Base-by-base conservation (phyloP, 2,797 vertebrate genomes). In the Euthynnus affinis region DNA sequence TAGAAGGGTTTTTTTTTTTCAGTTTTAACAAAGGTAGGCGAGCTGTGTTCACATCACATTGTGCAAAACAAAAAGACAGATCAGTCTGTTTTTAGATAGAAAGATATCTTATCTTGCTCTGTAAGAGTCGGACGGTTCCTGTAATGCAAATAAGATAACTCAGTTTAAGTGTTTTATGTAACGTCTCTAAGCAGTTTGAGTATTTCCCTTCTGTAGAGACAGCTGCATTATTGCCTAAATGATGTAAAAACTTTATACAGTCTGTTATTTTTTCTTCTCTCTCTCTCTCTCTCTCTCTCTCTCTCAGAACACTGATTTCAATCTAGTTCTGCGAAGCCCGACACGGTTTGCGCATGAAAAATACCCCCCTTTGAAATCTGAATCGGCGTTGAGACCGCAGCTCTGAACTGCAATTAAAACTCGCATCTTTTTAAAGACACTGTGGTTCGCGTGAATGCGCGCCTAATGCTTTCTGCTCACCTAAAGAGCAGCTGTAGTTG, bases 401-500 rank as follows among this genome's bases (percentile, higher is more conserved):
- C 81, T 78, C 58, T 56, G 34, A 78, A 32, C 74, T 71, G 53
- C 74, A 86, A 66, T 88, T 84, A 84, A 87, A 85, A 37, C 60
- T 20, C n/a, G 63, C 61, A 61, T 86, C 74, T 86, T 91, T 88
- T 84, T 83, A 71, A 84, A 76, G 80, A 81, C 48, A 3, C 64
- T 70, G 73, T 10, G 76, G 82, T 72, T 71, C 66, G 37, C 53
- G 1, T 68, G 74, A 74, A 71, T 67, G 72, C 83, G 77, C 40
- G 17, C 74, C 76, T 53, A 51, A 55, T 80, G 60, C 87, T 74
- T 67, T 77, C 48, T 64, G 71, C 78, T 81, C 85, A 89, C 89
- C 86, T 87, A 90, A 88, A 89, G 77, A 87, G 86, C 86, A 80
- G 87, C 91, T 89, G 83, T 23, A 78, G 73, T 80, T 86, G 78